Evolutionary conservation across 2,888 invertebrate species (phyloP), one percentile per base, ranked within the genome.

Genomic region (Glaucopsyche alexis): DNA sequence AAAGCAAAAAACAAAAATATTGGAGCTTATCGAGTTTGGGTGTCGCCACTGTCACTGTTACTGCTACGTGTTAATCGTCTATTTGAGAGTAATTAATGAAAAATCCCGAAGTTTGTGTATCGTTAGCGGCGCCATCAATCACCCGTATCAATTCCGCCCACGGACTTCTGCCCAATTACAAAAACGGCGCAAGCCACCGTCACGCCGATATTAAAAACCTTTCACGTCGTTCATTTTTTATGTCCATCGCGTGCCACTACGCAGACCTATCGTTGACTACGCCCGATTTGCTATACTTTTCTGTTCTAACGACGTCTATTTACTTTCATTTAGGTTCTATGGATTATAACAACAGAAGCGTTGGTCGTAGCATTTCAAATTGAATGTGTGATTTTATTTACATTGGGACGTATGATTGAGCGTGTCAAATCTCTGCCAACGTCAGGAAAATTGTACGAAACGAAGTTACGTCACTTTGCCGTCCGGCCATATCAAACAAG

Each of bases 121-220:
- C 87, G 86, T 87, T 87, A 87, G 81, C 81, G 78, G 77, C 75
- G 77, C 84, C 89, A 91, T 91, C 89, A 89, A 91, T 91, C 90
- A 90, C 84, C 81, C 85, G 87, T 87, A 91, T 89, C 91, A 87
- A 87, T 85, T 83, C 84, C 82, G 84, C 80, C 85, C 84, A 82
- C 84, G 78, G 88, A 87, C 87, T 88, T 88, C 88, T 84, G 86
- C 84, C 84, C 88, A 90, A 89, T 90, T 89, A 89, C 82, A 85
- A 84, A 81, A 81, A 81, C 66, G 19, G 80, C 78, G 79, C 81
- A 81, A 78, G 78, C 82, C 84, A 81, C 79, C 83, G 80, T 82
- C 70, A 78, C 85, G 84, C 83, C 82, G 84, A 69, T 69, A 69
- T 69, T 69, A 69, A 83, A 83, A 84, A 79, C 81, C 82, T 86